Evolutionary conservation across 2,797 vertebrate species (phyloP).

Genomic region (Hydrolagus colliei): DNA sequence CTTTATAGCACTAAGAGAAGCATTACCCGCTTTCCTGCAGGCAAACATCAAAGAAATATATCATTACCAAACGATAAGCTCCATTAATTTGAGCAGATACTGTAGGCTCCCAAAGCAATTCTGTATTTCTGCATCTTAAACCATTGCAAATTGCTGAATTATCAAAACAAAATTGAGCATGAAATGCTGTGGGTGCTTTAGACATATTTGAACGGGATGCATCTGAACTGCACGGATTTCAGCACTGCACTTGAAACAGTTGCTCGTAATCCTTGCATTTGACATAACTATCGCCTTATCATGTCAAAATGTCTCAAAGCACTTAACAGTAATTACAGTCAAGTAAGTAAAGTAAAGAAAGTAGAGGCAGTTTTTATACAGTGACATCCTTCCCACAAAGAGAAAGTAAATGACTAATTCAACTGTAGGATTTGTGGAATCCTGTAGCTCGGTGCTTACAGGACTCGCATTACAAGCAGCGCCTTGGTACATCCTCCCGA

Average conservation of each 20-base stretch:
- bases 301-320: no score
- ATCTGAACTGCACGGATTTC: conserved; percentile 3
- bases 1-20: not conserved
- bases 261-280: not conserved
- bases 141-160: not conserved
- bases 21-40: not conserved
- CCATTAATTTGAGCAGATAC: not conserved
- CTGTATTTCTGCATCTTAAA: not conserved
- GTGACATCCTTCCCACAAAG: no score
- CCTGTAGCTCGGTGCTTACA: no score
- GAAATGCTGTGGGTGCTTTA: not conserved
- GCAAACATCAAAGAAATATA: not conserved
- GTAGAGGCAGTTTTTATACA: no score
- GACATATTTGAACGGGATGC: not conserved
- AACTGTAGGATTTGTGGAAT: no score
- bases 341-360: no score
- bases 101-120: not conserved
- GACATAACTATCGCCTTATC: not conserved
- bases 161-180: not conserved
- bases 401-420: no score
- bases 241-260: not conserved
- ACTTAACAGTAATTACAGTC: no score
- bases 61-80: not conserved
- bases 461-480: no score
- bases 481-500: no score